Evolutionary conservation across 2,113 vertebrate species (phyloP), one percentile per base, ranked within the genome.

Genomic region (Vulpes lagopus): DNA sequence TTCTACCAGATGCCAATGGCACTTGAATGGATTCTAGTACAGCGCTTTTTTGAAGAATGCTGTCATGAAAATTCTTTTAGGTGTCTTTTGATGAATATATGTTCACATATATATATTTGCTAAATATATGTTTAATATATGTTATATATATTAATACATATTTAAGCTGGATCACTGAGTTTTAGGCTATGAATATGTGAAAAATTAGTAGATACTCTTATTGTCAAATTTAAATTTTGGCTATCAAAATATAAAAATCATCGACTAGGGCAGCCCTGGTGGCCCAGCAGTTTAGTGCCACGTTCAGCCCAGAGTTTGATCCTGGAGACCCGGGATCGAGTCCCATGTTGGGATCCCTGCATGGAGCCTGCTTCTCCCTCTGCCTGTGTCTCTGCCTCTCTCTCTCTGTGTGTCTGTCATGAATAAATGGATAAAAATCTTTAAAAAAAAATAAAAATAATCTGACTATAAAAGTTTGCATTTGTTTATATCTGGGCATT

Each of bases 401-500:
- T 43, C 43, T 43, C 43, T 43, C 43, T 43, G 5, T 43, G 43
- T 43, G 43, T 43, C 43, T 43, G 43, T 43, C 43, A 43, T 43
- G 43, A 43, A 43, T 43, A 43, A 43, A 43, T 43, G 6, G 7
- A 43, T 43, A 43, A 43, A 43, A 43, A 43, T 43, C 43, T 43
- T 43, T 43, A 6, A 43, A 43, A 43, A 43, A 43, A 7, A 43
- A 86, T 65, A 55, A 67, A 91, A 91, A 67, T 81, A 65, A 69
- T 1, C 38, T 57, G 55, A 27, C 43, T 87, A 19, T 78, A 78
- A 57, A 49, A 94, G 20, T 82, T 16, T 7, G 2, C 49, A 49
- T 85, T 95, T 93, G 20, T 93, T 97, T 60, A n/a, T 20, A 91
- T 86, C 49, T 43, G 25, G 76, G 25, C 3, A n/a, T 88, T 55